phyloP scores from a whole-genome alignment of 2,888 invertebrate species.

The Melanostoma mellinum region DNA sequence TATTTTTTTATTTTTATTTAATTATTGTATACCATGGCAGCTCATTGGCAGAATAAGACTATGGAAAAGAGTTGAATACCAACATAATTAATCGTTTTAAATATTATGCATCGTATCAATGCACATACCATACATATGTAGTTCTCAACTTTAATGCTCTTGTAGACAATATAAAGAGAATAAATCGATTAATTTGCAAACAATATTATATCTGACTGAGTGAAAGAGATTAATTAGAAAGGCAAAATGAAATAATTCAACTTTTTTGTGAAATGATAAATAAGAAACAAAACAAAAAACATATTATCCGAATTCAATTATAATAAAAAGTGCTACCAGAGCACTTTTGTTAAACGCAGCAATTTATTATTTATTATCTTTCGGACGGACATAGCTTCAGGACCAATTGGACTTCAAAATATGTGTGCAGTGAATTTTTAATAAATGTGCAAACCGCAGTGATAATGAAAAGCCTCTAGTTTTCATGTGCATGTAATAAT shows the following conservation, averaged over 20 bases:
- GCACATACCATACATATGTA: background rate
- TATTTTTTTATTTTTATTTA: background rate
- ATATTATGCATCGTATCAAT: background rate
- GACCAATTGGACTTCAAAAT: constrained; percentile 19
- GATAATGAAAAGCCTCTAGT: constrained; percentile 18
- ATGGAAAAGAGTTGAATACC: constrained; percentile 15
- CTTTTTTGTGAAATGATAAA: constrained; percentile 31
- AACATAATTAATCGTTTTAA: constrained; percentile 6
- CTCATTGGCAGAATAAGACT: background rate
- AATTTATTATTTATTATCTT: constrained; percentile 38
- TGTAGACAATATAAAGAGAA: constrained; percentile 12
- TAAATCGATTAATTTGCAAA: constrained; percentile 35
- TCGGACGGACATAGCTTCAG: background rate
- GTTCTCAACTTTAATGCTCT: background rate
- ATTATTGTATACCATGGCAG: background rate
- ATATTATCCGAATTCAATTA: constrained; percentile 20
- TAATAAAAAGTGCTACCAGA: constrained; percentile 21
- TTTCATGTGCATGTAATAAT: background rate
- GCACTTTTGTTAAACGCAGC: constrained; percentile 8
- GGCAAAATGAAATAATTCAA: constrained; percentile 29
- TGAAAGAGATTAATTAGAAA: constrained; percentile 57
- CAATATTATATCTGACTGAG: constrained; percentile 9
- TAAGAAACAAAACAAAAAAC: background rate
- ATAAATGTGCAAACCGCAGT: constrained; percentile 18
- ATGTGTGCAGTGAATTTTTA: constrained; percentile 12